Conservation (phyloP, 2,113 vertebrate species). For the Collichthys lucidus region DNA sequence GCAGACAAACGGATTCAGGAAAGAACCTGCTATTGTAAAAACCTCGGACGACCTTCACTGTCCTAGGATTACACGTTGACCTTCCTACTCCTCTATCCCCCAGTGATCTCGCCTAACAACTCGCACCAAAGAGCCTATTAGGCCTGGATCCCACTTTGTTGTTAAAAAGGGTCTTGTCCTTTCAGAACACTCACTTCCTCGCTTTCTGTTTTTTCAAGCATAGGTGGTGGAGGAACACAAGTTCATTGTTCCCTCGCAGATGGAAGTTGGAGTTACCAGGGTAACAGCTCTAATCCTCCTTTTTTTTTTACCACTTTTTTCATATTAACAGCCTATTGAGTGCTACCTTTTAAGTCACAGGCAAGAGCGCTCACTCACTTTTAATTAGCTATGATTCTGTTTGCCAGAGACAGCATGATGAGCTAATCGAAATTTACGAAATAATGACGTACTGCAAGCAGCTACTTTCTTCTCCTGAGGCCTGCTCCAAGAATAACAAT, state of each 20-base stretch:
- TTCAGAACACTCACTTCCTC: conserved; percentile 90
- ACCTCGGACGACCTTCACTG: conserved; percentile 87
- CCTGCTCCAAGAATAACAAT: conserved; percentile 97
- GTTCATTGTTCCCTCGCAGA: conserved; percentile 97
- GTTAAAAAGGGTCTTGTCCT: conserved; percentile 94
- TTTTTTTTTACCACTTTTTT: conserved; percentile 95
- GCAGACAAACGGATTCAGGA: conserved; percentile 83
- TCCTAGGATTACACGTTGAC: conserved; percentile 91
- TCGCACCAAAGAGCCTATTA: conserved; percentile 90
- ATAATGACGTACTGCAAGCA: conserved; percentile 95
- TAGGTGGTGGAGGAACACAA: conserved; percentile 98
- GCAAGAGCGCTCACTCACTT: conserved; percentile 88
- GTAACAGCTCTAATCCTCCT: conserved; percentile 97
- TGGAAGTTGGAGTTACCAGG: conserved; percentile 99
- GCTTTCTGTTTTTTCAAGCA: conserved; percentile 87
- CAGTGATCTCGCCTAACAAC: conserved; percentile 89
- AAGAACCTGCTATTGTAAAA: conserved; percentile 90
- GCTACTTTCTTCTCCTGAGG: conserved; percentile 93
- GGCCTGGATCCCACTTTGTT: conserved; percentile 94
- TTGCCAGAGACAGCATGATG: conserved; percentile 94
- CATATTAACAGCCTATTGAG: conserved; percentile 94
- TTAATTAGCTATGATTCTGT: conserved; percentile 98
- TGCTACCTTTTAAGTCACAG: conserved; percentile 98
- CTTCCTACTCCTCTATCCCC: conserved; percentile 90
- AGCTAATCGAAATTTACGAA: conserved; percentile 99